Base-by-base conservation (phyloP, 2,888 invertebrate genomes). In the Nephrotoma appendiculata region DNA sequence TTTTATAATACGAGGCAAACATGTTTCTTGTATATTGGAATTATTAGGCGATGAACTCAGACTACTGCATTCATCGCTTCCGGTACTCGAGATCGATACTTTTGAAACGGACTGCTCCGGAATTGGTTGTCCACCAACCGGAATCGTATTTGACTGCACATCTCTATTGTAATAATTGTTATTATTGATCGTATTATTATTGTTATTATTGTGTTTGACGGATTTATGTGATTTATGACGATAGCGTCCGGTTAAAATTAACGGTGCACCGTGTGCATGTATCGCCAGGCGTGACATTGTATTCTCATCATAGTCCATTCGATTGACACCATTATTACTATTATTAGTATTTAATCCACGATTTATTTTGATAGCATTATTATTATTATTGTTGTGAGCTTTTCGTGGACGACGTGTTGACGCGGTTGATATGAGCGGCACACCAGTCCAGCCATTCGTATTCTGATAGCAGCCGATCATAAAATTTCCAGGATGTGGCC, bases 1-100 rank as follows among this genome's bases (percentile, higher is more conserved):
- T 91, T 97, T 97, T 89, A 97, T 97, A 88, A 97, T 97, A 89
- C 97, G 93, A 88, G 97, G 97, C 90, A 97, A 92, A 92, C 96
- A 96, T 88, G 95, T 95, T 90, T 96, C 96, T 9, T 86, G 83
- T 43, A 85, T 43, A 84, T 52, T 86, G 19, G 87, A 86, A 88
- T 92, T 92, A 88, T 92, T 92, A 5, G 93, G 92, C 6, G 87
- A 87, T 85, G 86, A 86, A 83, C 86, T 15, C 9, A 41, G 41
- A 87, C 94, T 94, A 89, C 95, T 95, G 92, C 95, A 95, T 92
- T 96, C 96, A 91, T 96, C 96, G 91, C 95, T 96, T 87, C 95
- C 94, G 89, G 95, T 94, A 19, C 43, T 44, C 2, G 42, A 42
- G 3, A 44, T 19, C 1, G 43, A 44, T 9, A 44, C 11, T 15